Percentiles rank a stretch among this genome's conserved stretches.
Conservation (phyloP, 1,140 invertebrate species). For the Samia ricini region DNA sequence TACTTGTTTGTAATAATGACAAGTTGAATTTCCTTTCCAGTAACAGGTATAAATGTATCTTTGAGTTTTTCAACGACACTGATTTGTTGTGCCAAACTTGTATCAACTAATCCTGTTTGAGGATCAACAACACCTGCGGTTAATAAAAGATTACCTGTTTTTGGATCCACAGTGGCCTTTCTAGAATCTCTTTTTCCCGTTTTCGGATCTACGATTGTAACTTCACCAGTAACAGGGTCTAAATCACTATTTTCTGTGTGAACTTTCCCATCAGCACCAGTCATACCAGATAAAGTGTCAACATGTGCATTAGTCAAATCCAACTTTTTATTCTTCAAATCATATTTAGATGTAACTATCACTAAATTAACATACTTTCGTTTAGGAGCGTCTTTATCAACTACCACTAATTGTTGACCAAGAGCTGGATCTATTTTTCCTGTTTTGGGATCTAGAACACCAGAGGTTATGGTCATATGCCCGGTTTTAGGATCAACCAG, state of each 20-base stretch:
- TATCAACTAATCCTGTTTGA: constrained; percentile 78
- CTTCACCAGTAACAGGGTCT: constrained; percentile 72
- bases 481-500: constrained; percentile 72
- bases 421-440: constrained; percentile 73
- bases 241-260: constrained; percentile 75
- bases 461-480: constrained; percentile 58
- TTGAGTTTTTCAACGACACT: constrained; percentile 59
- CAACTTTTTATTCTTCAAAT: constrained; percentile 73
- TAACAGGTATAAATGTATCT: constrained; percentile 39
- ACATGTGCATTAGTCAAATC: constrained; percentile 78
- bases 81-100: constrained; percentile 75
- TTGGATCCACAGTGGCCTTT: constrained; percentile 74
- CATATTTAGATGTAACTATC: constrained; percentile 74
- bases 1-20: constrained; percentile 75
- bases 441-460: constrained; percentile 72
- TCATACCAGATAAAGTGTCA: constrained; percentile 76
- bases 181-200: constrained; percentile 59
- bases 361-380: constrained; percentile 76
- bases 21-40: constrained; percentile 62
- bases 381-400: constrained; percentile 74
- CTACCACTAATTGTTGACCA: constrained; percentile 79
- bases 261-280: constrained; percentile 66
- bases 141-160: constrained; percentile 74
- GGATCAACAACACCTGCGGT: constrained; percentile 81
- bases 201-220: constrained; percentile 57